phyloP scores from a whole-genome alignment of 2,797 vertebrate species.

The Etheostoma nigrum region DNA sequence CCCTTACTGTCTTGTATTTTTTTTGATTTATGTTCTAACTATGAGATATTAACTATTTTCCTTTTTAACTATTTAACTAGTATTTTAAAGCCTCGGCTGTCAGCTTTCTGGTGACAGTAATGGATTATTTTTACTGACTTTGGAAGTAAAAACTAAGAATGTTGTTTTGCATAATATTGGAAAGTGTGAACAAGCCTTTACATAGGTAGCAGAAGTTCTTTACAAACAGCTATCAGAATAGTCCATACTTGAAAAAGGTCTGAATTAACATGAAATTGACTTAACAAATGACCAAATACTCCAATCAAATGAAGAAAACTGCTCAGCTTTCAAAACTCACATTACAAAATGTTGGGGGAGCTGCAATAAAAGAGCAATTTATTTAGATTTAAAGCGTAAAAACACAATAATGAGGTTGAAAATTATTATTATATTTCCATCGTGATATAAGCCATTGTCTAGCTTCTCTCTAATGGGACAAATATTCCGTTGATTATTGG shows the following conservation, averaged over 20 bases:
- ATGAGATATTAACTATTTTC: neutral
- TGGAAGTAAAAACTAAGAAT: neutral
- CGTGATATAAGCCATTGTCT: neutral
- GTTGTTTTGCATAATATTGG: neutral
- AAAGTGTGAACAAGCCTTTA: neutral
- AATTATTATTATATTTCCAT: neutral
- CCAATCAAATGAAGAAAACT: neutral
- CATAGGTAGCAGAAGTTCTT: neutral
- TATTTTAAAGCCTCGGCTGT: neutral
- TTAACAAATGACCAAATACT: slow-evolving; percentile 11
- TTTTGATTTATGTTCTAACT: neutral
- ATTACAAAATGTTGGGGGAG: neutral
- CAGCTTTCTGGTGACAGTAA: neutral
- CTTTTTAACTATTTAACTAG: no score
- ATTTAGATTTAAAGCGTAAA: slow-evolving; percentile 15
- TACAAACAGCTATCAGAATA: neutral
- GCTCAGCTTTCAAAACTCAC: neutral
- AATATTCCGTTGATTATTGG: neutral
- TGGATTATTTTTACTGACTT: neutral
- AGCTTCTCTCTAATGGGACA: neutral
- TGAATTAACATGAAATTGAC: slow-evolving; percentile 19
- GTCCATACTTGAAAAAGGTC: neutral
- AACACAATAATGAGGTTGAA: slow-evolving; percentile 5
- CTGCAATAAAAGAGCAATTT: neutral
- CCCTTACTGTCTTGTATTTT: neutral